Conservation (phyloP, 2,888 invertebrate genomes). For the Physocephala rufipes region DNA sequence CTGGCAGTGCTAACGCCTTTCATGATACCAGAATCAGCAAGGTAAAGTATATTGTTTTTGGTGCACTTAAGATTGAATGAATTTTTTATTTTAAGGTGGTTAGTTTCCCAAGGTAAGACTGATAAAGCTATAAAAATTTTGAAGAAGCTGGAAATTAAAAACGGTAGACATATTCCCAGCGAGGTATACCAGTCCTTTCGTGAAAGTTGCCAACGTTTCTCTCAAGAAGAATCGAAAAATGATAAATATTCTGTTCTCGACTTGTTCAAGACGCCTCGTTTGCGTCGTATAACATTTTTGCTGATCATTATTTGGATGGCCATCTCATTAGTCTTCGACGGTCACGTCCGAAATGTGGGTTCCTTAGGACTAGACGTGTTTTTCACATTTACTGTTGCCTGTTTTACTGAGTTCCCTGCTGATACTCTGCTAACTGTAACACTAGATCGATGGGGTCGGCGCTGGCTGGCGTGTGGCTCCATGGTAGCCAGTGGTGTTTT, state of each 20-base stretch:
- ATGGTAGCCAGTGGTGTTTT: conserved; percentile 83
- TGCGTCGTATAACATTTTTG: conserved; percentile 79
- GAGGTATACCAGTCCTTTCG: conserved; percentile 77
- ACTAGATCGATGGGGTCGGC: conserved; percentile 78
- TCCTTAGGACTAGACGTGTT: conserved; percentile 85
- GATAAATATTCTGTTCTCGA: conserved; percentile 81
- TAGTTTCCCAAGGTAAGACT: conserved; percentile 85
- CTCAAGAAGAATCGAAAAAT: conserved; percentile 76
- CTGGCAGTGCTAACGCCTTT: conserved; percentile 78
- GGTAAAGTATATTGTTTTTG: conserved; percentile 65
- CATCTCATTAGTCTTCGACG: conserved; percentile 87
- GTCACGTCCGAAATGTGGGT: conserved; percentile 87
- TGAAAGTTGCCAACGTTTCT: conserved; percentile 73
- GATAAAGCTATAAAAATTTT: conserved; percentile 82
- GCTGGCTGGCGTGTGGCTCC: conserved; percentile 85
- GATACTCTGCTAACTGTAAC: conserved; percentile 83
- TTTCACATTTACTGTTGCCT: conserved; percentile 84
- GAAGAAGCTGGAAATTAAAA: conserved; percentile 81
- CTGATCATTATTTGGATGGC: conserved; percentile 89
- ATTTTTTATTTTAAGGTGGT: conserved; percentile 71
- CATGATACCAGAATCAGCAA: conserved; percentile 85
- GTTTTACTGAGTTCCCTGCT: conserved; percentile 85
- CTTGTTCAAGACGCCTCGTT: conserved; percentile 79
- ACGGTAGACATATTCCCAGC: conserved; percentile 78
- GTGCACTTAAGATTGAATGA: too few relatives aligned